phyloP scores from a whole-genome alignment of 1,140 invertebrate species.

The Drosophila albomicans region DNA sequence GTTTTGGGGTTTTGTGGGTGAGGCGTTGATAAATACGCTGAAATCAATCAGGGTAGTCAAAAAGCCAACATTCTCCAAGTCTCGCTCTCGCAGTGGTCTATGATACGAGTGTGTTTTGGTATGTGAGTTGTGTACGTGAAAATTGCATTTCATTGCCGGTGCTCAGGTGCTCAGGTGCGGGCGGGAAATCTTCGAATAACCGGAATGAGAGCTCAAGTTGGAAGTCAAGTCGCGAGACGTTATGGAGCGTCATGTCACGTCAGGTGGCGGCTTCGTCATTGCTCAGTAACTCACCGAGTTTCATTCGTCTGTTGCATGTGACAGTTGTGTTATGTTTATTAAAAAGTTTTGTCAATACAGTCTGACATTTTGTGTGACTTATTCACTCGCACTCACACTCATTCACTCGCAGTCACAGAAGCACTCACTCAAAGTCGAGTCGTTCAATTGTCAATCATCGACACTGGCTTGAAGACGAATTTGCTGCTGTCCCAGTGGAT shows the following conservation, averaged over 20 bases:
- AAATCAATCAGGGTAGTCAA: slow-evolving; percentile 75
- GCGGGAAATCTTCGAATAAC: slow-evolving; percentile 5
- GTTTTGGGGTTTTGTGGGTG: not conserved
- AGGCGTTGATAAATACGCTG: slow-evolving; percentile 62
- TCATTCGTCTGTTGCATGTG: slow-evolving; percentile 46
- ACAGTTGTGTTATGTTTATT: slow-evolving; percentile 62
- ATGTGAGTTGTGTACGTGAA: slow-evolving; percentile 71
- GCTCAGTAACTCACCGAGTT: slow-evolving; percentile 17
- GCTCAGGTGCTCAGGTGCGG: slow-evolving; percentile 10
- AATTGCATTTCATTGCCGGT: slow-evolving; percentile 67
- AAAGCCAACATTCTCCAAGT: slow-evolving; percentile 31
- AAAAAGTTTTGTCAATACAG: slow-evolving; percentile 62
- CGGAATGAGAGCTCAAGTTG: slow-evolving; percentile 8
- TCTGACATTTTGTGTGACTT: slow-evolving; percentile 27
- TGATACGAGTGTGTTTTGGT: slow-evolving; percentile 2
- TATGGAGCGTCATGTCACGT: slow-evolving; percentile 39
- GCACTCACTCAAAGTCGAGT: not conserved
- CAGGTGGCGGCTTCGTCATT: slow-evolving; percentile 26
- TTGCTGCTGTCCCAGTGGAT: slow-evolving; percentile 20
- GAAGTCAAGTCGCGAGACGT: not conserved
- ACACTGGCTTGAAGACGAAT: slow-evolving; percentile 13
- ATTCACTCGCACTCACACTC: slow-evolving; percentile 9
- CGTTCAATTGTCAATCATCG: slow-evolving; percentile 36
- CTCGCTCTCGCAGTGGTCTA: slow-evolving; percentile 15
- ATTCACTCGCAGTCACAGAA: not conserved